A percentile compares a stretch with the other conserved stretches of the same genome.
Conservation (phyloP, 2,888 invertebrate species). For the Drosophila pseudotakahashii region DNA sequence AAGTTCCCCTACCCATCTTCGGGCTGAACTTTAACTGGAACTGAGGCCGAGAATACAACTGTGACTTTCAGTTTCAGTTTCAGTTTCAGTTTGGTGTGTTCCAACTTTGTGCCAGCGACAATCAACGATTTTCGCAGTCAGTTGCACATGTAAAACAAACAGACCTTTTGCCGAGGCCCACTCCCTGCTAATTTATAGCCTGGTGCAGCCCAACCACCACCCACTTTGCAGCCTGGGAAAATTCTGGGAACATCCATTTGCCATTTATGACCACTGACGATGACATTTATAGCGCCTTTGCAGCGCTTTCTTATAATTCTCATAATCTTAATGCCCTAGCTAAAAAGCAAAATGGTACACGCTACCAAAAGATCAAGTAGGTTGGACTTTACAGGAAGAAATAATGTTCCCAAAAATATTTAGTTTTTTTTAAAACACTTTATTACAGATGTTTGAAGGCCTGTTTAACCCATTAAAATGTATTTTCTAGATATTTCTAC, state of each 20-base stretch:
- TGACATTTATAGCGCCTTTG: slow-evolving; percentile 76
- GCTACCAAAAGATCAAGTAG: background rate
- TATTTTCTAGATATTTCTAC: no score
- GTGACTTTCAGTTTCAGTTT: slow-evolving; percentile 56
- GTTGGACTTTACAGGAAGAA: background rate
- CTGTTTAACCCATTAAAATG: no score
- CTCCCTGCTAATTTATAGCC: slow-evolving; percentile 59
- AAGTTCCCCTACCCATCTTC: slow-evolving; percentile 47
- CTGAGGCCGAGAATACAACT: slow-evolving; percentile 46
- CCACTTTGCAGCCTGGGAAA: slow-evolving; percentile 5
- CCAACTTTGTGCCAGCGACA: slow-evolving; percentile 74
- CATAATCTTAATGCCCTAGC: slow-evolving; percentile 68
- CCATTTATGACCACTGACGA: slow-evolving; percentile 74
- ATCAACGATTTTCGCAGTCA: slow-evolving; percentile 80
- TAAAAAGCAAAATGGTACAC: slow-evolving; percentile 26
- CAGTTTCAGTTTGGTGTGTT: slow-evolving; percentile 47
- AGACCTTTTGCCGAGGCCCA: slow-evolving; percentile 61
- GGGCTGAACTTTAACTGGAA: slow-evolving; percentile 42
- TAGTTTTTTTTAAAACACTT: no score
- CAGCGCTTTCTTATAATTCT: slow-evolving; percentile 67
- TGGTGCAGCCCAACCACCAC: slow-evolving; percentile 1
- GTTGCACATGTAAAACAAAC: slow-evolving; percentile 77
- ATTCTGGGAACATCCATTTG: slow-evolving; percentile 57
- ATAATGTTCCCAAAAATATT: no score
- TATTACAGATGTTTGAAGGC: no score